Evolutionary conservation across 2,797 vertebrate genomes (phyloP), one percentile per base, ranked within the genome.

Genomic region (Sylvilagus floridanus): DNA sequence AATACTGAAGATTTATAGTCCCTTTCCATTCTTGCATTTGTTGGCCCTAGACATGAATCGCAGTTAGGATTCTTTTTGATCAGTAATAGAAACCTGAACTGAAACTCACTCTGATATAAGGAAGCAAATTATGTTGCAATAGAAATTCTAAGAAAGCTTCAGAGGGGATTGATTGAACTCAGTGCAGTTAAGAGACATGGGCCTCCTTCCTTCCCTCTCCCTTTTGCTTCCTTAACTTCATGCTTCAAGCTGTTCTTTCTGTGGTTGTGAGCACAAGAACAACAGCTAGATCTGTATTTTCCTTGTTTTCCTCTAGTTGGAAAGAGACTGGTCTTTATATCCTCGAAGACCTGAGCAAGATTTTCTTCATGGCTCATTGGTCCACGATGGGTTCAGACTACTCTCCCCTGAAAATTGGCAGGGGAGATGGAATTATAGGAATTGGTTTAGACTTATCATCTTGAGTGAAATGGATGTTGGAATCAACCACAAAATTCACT

Each of bases 31-130:
- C 54, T 79, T n/a, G 24, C 30, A 42, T 26, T 87, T 73, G 1
- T 62, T 69, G 37, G 78, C 26, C 10, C 30, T 82, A 75, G 19
- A 57, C 68, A 89, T 69, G 57, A 24, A 16, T 93, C 94, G 84
- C 30, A 52, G 30, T 92, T 35, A 88, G 86, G 81, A 30, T 78
- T 14, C 42, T 62, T 90, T 95, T 95, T 82, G 75, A 22, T 84
- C n/a, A 75, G 77, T 69, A 42, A 57, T 82, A 50, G 60, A 87
- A 73, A 57, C 37, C 30, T 89, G 69, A 57, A 0, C 22, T 24
- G 71, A 84, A 78, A 76, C 52, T 93, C 57, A 52, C 17, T 77
- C 21, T n/a, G 68, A 35, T 6, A 12, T 65, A 66, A 62, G 68
- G 14, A 71, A 42, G 52, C 60, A 19, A 28, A 1, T 54, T n/a